Evolutionary conservation across 2,113 vertebrate genomes (phyloP).

Genomic region (Ascaphus truei): DNA sequence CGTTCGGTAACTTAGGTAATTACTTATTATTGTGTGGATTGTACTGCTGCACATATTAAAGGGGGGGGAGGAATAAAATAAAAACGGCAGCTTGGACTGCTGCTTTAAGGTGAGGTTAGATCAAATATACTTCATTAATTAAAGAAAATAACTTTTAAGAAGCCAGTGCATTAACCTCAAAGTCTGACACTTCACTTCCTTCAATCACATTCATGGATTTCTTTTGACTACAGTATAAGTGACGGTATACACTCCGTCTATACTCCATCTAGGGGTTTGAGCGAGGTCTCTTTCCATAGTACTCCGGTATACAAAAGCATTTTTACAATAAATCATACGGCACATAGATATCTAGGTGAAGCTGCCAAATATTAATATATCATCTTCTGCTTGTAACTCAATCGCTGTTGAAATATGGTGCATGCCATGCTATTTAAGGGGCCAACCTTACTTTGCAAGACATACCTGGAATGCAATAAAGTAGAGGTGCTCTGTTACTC

Average conservation of each 20-base stretch:
- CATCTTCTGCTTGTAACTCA: constrained; percentile 22
- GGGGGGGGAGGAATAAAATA: too few species aligned
- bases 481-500: not conserved
- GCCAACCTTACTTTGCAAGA: not conserved
- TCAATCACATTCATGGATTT: not conserved
- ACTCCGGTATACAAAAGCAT: not conserved
- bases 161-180: not conserved
- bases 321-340: not conserved
- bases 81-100: too few species aligned
- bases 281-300: too few species aligned
- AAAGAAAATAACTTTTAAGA: not conserved
- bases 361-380: constrained; percentile 28
- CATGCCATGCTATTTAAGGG: constrained; percentile 8
- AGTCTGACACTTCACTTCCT: not conserved
- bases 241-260: not conserved
- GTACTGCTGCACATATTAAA: too few species aligned
- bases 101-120: too few species aligned
- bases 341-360: constrained; percentile 2
- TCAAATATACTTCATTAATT: too few species aligned
- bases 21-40: too few species aligned
- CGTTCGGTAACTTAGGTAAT: too few species aligned
- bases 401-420: constrained; percentile 5
- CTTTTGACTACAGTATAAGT: not conserved
- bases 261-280: too few species aligned
- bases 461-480: constrained; percentile 25